Evolutionary conservation across 23 tunicate genomes (phyloP), one percentile per base, ranked within the genome.

Genomic region (Botrylloides violaceus): DNA sequence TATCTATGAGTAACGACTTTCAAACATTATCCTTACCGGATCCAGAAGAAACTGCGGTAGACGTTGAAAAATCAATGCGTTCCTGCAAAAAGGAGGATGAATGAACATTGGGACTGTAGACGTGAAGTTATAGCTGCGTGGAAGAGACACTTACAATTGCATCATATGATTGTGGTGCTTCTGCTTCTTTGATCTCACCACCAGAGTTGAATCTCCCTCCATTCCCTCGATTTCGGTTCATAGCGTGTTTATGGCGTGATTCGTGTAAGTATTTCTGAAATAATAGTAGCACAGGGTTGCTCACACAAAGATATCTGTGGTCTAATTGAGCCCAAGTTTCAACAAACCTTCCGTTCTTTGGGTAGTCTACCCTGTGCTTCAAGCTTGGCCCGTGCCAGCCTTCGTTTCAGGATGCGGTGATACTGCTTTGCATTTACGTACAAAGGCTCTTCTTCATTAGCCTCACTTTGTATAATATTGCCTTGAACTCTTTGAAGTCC

Each of bases 381-480:
- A 47, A 95, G 80, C 59, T 95, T 95, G 3, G 92, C 99, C 34
- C 99, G 49, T 22, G 99, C 99, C 53, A 78, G 84, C 33, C 99
- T 70, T 50, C 99, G 33, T 66, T 95, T 95, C 34, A 95, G 36
- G 27, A 95, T 95, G 28, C 99, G 64, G 66, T 95, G 85, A 56
- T 95, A 95, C 57, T 95, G 99, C 62, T 95, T 95, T 25, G 99
- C 99, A 64, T 95, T 95, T 18, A 95, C 99, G 66, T 95, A 95
- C 29, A 95, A 34, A 5, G 99, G 99, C 49, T 95, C 99, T 71
- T 95, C 99, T 30, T 95, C 99, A 1, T 77, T 27, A 4, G 63
- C 89, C n/a, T 85, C 98, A 1, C 76, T 34, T 19, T 34, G 24
- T 27, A 64, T 71, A n/a, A 71, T 62, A 9, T 83, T 83, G 34